phyloP scores from a whole-genome alignment of 2,888 invertebrate species.

The Hedya salicella region DNA sequence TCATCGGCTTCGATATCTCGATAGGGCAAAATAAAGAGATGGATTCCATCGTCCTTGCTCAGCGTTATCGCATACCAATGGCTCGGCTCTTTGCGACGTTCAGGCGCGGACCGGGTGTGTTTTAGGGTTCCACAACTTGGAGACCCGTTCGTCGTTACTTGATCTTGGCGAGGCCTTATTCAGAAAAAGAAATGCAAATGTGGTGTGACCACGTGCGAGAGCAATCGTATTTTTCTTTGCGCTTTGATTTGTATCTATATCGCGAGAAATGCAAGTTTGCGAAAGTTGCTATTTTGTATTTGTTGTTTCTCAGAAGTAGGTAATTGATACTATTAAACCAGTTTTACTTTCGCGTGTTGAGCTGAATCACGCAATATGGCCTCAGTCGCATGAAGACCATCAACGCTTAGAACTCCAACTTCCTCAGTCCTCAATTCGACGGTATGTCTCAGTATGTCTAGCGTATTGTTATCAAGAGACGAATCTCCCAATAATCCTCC shows the following conservation, averaged over 20 bases:
- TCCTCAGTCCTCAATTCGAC: background rate
- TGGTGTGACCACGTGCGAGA: no score
- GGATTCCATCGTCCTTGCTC: constrained; percentile 57
- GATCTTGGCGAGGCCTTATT: background rate
- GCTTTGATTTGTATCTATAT: no score
- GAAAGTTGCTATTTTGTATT: background rate
- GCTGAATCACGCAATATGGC: background rate
- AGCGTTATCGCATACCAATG: constrained; percentile 60
- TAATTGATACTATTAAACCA: background rate
- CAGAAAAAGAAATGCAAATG: no score
- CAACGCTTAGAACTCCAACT: background rate
- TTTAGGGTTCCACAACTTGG: constrained; percentile 37
- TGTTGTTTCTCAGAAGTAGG: background rate
- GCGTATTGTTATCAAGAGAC: background rate
- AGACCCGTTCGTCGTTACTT: background rate
- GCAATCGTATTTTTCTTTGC: no score
- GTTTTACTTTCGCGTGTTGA: background rate
- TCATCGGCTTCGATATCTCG: constrained; percentile 37
- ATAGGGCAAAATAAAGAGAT: constrained; percentile 51
- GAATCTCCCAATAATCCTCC: background rate
- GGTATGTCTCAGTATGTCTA: background rate
- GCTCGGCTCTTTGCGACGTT: constrained; percentile 45
- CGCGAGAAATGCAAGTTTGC: no score
- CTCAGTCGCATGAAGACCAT: background rate
- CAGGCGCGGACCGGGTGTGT: constrained; percentile 34